phyloP scores from a whole-genome alignment of 2,888 invertebrate species.

The Lasioglossum oenotherae region DNA sequence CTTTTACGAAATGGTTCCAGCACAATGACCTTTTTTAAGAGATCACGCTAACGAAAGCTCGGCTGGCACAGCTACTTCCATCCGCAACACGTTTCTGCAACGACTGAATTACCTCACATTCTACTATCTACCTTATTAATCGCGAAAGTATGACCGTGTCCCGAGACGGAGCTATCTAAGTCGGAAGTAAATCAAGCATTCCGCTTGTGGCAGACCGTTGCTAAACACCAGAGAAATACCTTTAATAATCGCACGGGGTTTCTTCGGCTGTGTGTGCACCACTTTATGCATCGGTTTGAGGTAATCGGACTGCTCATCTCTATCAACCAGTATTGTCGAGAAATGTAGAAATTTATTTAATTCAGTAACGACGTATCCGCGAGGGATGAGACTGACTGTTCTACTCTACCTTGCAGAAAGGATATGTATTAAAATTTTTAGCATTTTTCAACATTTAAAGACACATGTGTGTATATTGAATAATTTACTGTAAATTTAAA shows the following conservation, averaged over 20 bases:
- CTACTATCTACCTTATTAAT: constrained; percentile 80
- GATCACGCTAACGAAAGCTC: constrained; percentile 29
- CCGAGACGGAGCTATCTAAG: constrained; percentile 75
- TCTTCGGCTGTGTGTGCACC: neutral
- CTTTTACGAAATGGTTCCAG: neutral
- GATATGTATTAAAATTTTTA: no score
- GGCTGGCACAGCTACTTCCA: constrained; percentile 36
- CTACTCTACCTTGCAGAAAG: no score
- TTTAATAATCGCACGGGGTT: constrained; percentile 24
- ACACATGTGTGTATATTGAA: no score
- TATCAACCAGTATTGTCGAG: neutral
- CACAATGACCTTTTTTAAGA: neutral
- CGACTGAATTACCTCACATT: constrained; percentile 77
- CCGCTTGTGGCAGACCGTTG: constrained; percentile 54
- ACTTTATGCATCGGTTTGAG: neutral
- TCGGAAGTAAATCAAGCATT: constrained; percentile 76
- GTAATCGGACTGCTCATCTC: neutral
- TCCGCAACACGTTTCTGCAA: constrained; percentile 65
- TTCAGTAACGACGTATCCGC: neutral
- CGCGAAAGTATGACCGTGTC: constrained; percentile 75
- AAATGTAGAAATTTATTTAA: neutral
- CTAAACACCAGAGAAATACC: constrained; percentile 60
- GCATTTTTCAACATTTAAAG: no score
- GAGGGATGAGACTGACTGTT: no score
- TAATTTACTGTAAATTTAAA: no score